These are phyloP conservation scores for Caenorhabditis sp. DNA, from an alignment of 2,888 invertebrate species.

Conservation along the genomic window DNA sequence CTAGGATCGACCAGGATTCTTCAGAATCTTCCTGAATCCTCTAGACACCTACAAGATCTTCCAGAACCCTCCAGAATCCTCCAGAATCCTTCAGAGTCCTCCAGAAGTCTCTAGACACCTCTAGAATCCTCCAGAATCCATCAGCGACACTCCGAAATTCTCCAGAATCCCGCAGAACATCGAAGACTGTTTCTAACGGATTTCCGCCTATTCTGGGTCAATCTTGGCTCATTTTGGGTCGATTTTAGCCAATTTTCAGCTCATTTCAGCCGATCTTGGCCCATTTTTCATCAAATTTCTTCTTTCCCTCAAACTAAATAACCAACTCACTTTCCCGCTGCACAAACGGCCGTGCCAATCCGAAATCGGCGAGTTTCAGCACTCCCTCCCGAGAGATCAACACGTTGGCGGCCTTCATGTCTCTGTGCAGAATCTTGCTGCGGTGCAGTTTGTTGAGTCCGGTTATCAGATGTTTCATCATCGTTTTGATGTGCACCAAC, in stretches of 20 bases:
- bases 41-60: no score
- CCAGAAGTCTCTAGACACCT: no score
- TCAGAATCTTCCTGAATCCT: no score
- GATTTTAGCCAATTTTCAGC: not conserved
- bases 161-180: no score
- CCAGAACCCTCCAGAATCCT: no score
- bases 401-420: slow-evolving; percentile 99
- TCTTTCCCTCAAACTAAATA: not conserved
- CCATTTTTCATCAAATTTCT: not conserved
- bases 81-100: no score
- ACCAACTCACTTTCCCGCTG: slow-evolving; percentile 48
- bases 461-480: slow-evolving; percentile 87
- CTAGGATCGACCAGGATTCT: no score
- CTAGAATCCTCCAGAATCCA: no score
- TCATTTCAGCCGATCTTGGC: not conserved
- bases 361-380: slow-evolving; percentile 97
- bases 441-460: slow-evolving; percentile 94
- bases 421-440: slow-evolving; percentile 92
- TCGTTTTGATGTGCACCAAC: slow-evolving; percentile 96
- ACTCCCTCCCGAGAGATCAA: slow-evolving; percentile 95
- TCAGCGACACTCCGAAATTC: no score
- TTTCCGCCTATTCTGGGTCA: not conserved
- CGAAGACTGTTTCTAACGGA: not conserved
- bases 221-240: not conserved
- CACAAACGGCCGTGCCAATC: slow-evolving; percentile 89